Base-by-base conservation (phyloP, 2,113 vertebrate species). In the Xiphophorus hellerii region DNA sequence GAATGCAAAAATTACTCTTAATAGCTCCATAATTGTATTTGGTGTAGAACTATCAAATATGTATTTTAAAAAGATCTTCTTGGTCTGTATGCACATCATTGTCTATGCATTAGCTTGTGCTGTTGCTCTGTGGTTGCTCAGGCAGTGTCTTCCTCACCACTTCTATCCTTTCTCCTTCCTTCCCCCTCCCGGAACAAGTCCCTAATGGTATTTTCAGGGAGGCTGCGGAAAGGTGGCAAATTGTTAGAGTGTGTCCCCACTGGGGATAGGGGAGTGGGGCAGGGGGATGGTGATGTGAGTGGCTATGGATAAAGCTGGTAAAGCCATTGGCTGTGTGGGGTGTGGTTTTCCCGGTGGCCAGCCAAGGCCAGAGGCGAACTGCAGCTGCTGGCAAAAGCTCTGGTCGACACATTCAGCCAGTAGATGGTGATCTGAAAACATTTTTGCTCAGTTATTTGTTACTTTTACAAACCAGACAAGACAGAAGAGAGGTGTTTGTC, bases 311-410 rank as follows among this genome's bases (percentile, higher is more conserved):
- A 74, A 10, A 44, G 76, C 48, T 81, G 62, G 78, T 83, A 37
- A 79, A 82, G 82, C 81, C 87, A 77, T 31, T 79, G 89, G 82
- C 87, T 89, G 81, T 82, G 25, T 37, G 70, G 92, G 91, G 93
- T 89, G 92, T 92, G 93, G 91, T 90, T 92, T 88, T 88, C 81
- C 44, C 79, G 61, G 70, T 84, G 85, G 88, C 90, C 88, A 92
- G 88, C 80, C 88, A 89, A 88, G 87, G 87, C 84, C 88, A 85
- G 87, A 86, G 77, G 39, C 73, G 27, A 75, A 61, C 60, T 35
- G 29, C 37, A 60, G 84, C 79, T 77, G 83, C 84, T 71, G 81
- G 70, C 65, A 58, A 64, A 39, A 33, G 62, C 74, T 37, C 4
- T 79, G 77, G 84, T 44, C 76, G 77, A 87, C 76, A 81, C 66